Base-by-base conservation (phyloP, 2,797 vertebrate genomes). In the Notamacropus eugenii region DNA sequence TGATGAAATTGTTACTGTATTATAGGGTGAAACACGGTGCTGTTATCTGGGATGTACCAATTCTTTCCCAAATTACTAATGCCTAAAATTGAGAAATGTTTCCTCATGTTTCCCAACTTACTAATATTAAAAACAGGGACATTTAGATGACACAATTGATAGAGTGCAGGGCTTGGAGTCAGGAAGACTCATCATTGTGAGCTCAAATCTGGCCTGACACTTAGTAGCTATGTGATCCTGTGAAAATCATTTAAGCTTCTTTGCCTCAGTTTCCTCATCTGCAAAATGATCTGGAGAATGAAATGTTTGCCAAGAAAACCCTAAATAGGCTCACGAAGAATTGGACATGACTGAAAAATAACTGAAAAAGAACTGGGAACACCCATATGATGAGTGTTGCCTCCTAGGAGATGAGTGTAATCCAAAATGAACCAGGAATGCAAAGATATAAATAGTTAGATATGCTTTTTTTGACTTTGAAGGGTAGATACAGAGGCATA, bases 1-100 rank as follows among this genome's bases (percentile, higher is more conserved):
- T 96, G 74, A 46, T 95, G 50, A 95, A 92, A 55, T 62, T 91
- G 4, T 10, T n/a, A 54, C 11, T 40, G 59, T 92, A 82, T 82
- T 27, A 82, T 82, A 24, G n/a, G 16, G 6, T 74, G 19, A 74
- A 40, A 22, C 22, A 82, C 46, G 27, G 67, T 40, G 6, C 22
- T 46, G 9, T 82, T 82, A 46, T 82, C 31, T 27, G n/a, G 46
- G 46, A 82, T 46, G 5, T 82, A 24, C 24, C 40, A 82, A 46
- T 82, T 82, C 9, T 2, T 46, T 82, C 40, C 74, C 9, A 46
- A 27, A 46, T 82, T 82, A 24, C 6, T 82, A 46, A 46, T 46
- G 1, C 10, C 6, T 46, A 82, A 9, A 82, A 46, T 27, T 82
- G 34, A 3, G 40, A 82, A 82, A 82, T 82, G 40, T 82, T 82